Conservation (phyloP, 2,113 vertebrate species). For the Bagarius yarrelli region DNA sequence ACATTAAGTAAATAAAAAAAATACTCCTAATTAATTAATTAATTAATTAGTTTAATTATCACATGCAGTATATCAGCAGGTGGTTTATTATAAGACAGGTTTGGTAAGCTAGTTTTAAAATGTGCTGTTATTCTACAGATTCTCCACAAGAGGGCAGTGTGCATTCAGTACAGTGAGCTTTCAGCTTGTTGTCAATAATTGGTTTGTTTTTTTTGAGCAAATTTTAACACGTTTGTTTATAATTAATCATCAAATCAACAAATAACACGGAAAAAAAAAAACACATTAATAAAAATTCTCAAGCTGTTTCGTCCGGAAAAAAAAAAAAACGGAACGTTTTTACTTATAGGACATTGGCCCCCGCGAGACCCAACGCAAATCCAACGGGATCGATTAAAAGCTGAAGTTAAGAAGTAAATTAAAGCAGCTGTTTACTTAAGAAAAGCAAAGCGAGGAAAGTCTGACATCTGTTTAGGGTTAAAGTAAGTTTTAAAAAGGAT, state of each 20-base stretch:
- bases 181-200: neutral
- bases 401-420: too few species aligned
- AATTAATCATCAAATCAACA: neutral
- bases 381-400: too few species aligned
- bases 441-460: too few species aligned
- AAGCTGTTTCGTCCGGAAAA: neutral
- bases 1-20: too few species aligned
- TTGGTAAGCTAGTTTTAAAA: neutral
- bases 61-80: neutral
- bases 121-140: conserved; percentile 8
- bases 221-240: neutral
- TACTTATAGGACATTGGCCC: too few species aligned
- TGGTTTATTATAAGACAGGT: neutral
- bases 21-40: too few species aligned
- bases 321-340: neutral
- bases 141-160: conserved; percentile 17
- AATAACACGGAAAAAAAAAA: neutral
- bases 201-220: neutral
- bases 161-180: neutral
- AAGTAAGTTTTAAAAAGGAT: too few species aligned
- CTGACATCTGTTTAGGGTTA: too few species aligned
- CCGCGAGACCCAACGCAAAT: too few species aligned
- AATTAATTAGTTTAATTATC: neutral
- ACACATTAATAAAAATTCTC: neutral
- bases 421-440: too few species aligned